Evolutionary conservation across 1,140 invertebrate species (phyloP), one percentile per base, ranked within the genome.

Genomic region (Glossosoma conforme): DNA sequence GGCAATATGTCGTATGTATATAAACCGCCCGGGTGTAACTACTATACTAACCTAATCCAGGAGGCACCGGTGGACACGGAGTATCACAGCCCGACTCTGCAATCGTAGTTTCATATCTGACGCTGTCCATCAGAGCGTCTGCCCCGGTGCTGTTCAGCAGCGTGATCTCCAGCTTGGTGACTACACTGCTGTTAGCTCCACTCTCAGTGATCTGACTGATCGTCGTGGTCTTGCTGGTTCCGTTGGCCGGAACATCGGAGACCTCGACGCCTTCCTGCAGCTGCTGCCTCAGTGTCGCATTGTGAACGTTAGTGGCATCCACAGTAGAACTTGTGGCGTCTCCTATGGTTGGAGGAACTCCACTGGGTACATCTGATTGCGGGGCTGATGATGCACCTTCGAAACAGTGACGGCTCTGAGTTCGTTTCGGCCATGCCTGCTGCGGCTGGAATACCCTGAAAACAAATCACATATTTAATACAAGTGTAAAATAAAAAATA

Each of bases 341-440:
- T 30, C 8, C 25, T 8, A 9, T 30, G 25, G 25, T 30, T n/a
- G 25, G 25, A 30, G n/a, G 25, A 30, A n/a, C 25, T 30, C n/a
- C n/a, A n/a, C n/a, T n/a, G n/a, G n/a, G n/a, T n/a, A n/a, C n/a
- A n/a, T n/a, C n/a, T n/a, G n/a, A n/a, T n/a, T n/a, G n/a, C n/a
- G n/a, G n/a, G n/a, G n/a, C n/a, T n/a, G n/a, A n/a, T n/a, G n/a
- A n/a, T n/a, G n/a, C n/a, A n/a, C 47, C 56, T 3, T 58, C 52
- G 35, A 58, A 58, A 19, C 51, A 58, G 18, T 54, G 56, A 1
- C 47, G 46, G 13, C 51, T 52, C 42, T 58, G 51, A 6, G 52
- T 58, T 2, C 56, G 41, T 15, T 58, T 58, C 11, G 56, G 56
- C 56, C 56, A 58, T 24, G n/a, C n/a, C n/a, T n/a, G n/a, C n/a